Base-by-base conservation (phyloP, 1,140 invertebrate species). In the Portunus trituberculatus region DNA sequence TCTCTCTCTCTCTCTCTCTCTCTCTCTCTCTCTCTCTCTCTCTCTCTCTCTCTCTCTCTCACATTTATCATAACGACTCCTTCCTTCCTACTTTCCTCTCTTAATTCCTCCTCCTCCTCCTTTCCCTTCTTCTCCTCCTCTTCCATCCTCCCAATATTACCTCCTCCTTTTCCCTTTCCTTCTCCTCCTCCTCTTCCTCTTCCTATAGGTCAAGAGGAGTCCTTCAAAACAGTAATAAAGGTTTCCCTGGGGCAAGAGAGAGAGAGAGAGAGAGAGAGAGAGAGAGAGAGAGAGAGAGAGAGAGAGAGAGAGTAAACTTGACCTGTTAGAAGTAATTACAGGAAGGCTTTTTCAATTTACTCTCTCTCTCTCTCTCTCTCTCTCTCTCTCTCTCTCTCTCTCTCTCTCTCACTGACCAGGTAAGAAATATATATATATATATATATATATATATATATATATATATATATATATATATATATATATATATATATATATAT, bases 231-330 rank as follows among this genome's bases (percentile, higher is more conserved):
- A 84, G 83, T 84, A 84, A 84, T 84, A 84, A 28, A 28, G 31
- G n/a, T 29, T 29, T 32, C n/a, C n/a, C 83, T 32, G 8, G n/a
- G n/a, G 31, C 83, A 4, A 84, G 83, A 84, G 83, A 84, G 83
- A 84, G 83, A 84, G 83, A 84, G 83, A 84, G 83, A 84, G 83
- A 84, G 83, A 84, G 83, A 84, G 28, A 84, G 83, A 84, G 83
- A 84, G 83, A 84, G 83, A 84, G 83, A 84, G 83, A 84, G 31
- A 84, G 28, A 84, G 28, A 29, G n/a, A 32, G n/a, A 84, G 31
- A 39, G 39, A 39, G 39, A 39, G 39, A 39, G 39, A 39, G 39
- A 28, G 16, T 82, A 82, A 20, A 25, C 28, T 25, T 39, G 39
- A 39, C 39, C 76, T 82, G 20, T 25, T 28, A 82, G 16, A 28